A percentile compares a stretch with the other conserved stretches of the same genome.
These are phyloP conservation scores for Guaruba guarouba DNA, from an alignment of 2,113 vertebrate genomes.

Conservation along the genomic window DNA sequence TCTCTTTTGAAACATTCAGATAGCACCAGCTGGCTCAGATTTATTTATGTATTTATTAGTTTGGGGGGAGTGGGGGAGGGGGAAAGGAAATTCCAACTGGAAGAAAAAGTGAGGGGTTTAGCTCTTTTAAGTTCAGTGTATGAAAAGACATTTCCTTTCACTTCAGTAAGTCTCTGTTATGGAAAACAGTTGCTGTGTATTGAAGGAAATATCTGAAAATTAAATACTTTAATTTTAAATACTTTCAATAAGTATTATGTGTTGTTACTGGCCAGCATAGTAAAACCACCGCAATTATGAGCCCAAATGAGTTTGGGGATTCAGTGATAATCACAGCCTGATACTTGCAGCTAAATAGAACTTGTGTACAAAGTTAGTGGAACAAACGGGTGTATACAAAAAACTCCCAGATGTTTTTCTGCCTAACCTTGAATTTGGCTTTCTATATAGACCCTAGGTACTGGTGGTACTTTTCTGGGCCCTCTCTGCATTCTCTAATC, in stretches of 20 bases:
- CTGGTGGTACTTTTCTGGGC: neutral
- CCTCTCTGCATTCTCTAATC: neutral
- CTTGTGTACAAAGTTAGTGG: neutral
- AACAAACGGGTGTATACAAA: neutral
- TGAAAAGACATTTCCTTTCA: neutral
- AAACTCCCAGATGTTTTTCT: neutral
- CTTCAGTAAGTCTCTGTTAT: neutral
- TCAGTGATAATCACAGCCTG: neutral
- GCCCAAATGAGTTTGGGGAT: neutral
- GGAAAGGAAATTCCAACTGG: neutral
- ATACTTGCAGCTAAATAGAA: neutral
- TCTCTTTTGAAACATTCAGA: neutral
- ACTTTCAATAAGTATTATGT: neutral
- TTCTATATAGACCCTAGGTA: neutral
- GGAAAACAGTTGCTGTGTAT: neutral
- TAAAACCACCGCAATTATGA: neutral
- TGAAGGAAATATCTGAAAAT: neutral
- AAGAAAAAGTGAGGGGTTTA: neutral
- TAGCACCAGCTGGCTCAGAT: neutral
- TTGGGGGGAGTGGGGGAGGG: neutral
- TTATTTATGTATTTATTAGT: neutral
- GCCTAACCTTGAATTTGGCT: neutral
- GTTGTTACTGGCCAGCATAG: neutral
- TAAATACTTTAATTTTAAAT: neutral
- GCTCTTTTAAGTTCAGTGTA: neutral